Base-by-base conservation (phyloP, 2,113 vertebrate genomes). In the Podarcis cretensis region DNA sequence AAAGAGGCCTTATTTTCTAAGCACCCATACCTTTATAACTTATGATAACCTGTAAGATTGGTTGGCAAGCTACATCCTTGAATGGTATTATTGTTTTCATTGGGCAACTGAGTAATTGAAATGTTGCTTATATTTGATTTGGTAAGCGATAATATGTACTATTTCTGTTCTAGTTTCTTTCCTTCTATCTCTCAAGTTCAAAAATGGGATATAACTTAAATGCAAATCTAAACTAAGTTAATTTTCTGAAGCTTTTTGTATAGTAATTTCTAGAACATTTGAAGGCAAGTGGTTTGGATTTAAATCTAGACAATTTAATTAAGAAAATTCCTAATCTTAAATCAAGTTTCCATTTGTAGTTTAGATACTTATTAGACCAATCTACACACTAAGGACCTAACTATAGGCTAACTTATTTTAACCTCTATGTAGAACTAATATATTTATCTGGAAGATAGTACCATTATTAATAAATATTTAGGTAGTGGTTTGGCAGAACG, bases 121-220 rank as follows among this genome's bases (percentile, higher is more conserved):
- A 66, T 86, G 30, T 20, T 82, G 32, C 16, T 87, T 54, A 54
- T 65, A 25, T 83, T 48, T 83, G 13, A 76, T 83, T 83, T 88
- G 30, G 40, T 65, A 82, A 65, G 21, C 32, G 59, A 88, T 65
- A 74, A 82, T 23, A 76, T 12, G 48, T 54, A 54, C 37, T 65
- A 32, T 37, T 82, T 35, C 59, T 43, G 69, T 37, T 37, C 8
- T 48, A 66, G 48, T 48, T 48, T 68, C 9, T 68, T 5, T 66
- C 68, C 13, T 85, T 76, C 27, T 65, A 59, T 30, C 25, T 21
- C 54, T 63, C 30, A 35, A 27, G 16, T 32, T 84, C 5, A 30
- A 71, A 54, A 73, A 32, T 57, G 30, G 30, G 30, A 3, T 16
- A 63, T 63, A 63, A 21, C n/a, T 81, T 81, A 35, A 81, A 63